Evolutionary conservation across 53 echinoderm and acorn worm species (phyloP), one percentile per base, ranked within the genome.

Genomic region (Antedon mediterranea): DNA sequence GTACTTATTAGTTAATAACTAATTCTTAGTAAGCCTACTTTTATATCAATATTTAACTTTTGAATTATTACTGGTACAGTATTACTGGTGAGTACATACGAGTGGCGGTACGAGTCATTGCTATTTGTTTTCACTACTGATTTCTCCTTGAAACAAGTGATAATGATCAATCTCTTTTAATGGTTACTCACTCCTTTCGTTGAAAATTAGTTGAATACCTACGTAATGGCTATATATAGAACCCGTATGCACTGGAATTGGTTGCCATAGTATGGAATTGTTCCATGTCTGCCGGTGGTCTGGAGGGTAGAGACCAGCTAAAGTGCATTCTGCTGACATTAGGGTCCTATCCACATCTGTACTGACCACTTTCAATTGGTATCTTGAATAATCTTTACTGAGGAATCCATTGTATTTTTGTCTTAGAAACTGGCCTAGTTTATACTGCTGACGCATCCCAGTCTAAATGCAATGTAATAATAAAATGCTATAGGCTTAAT

Each of bases 231-330:
- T 76, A 31, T 75, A 30, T 42, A 27, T 13, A 31, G 85, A 83
- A 71, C 85, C 80, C 23, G 94, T 91, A 74, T 91, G 91, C 11
- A 94, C 85, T 30, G 94, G 94, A 71, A 94, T 89, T 11, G 94
- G 94, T 76, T 87, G 89, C 94, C 94, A 94, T 33, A 34, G 44
- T 13, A 91, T 73, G 4, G 29, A 71, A 23, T 73, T 29, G 32
- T 78, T 78, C 82, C 81, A 87, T 28, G 75, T 33, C 72, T 85
- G 37, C 28, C 77, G 31, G 43, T 82, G 90, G 33, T 28, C 28
- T 0, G 90, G 87, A 18, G 84, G 90, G 76, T 88, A 93, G 32
- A 93, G 43, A 14, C 90, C 93, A 28, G 86, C 81, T 18, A 93
- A 43, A 76, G 88, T 86, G 20, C 44, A 74, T 31, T 83, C 82